Evolutionary conservation across 2,113 vertebrate species (phyloP), one percentile per base, ranked within the genome.

Genomic region (Heliornis fulica): DNA sequence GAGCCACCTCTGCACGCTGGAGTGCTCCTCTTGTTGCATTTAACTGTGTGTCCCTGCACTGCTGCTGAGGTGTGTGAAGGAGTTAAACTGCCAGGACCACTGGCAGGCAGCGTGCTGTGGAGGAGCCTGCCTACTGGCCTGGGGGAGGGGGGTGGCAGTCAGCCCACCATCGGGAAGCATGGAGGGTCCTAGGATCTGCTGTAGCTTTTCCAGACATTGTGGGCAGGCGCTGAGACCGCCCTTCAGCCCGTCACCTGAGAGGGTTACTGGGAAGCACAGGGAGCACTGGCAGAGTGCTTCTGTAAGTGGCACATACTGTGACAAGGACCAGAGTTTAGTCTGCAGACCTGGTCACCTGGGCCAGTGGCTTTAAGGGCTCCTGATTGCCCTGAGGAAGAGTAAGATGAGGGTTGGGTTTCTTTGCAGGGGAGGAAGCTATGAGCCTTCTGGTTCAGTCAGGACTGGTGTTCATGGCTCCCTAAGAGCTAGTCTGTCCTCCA

Each of bases 391-490:
- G 38, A 90, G 59, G 59, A 77, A 53, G 71, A 82, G 66, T 48
- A 80, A 83, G 82, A 59, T 86, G 76, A 63, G 59, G 54, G 61
- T 60, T 89, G 71, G 79, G 79, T 2, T 80, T 92, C 93, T 77
- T 74, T 86, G 57, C 82, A 83, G 90, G 76, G 60, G 56, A 86
- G 78, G 64, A 94, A 93, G 54, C 64, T 59, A 46, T 91, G 54
- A 70, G 45, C 64, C 71, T 87, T 83, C 69, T 93, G 83, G 48
- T 81, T 92, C 90, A 90, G 72, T 87, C 80, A 94, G 89, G 61
- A 77, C 72, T 92, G 69, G 92, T 94, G 46, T 76, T 95, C 43
- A 16, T 86, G 72, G 90, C 83, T 95, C 79, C 90, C 29, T 72
- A 70, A 92, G 91, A 93, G 88, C 65, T 64, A 66, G 45, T 81